A percentile compares a stretch with the other conserved stretches of the same genome.
These are phyloP conservation scores for Meganola albula DNA, from an alignment of 2,888 invertebrate species.

Conservation along the genomic window DNA sequence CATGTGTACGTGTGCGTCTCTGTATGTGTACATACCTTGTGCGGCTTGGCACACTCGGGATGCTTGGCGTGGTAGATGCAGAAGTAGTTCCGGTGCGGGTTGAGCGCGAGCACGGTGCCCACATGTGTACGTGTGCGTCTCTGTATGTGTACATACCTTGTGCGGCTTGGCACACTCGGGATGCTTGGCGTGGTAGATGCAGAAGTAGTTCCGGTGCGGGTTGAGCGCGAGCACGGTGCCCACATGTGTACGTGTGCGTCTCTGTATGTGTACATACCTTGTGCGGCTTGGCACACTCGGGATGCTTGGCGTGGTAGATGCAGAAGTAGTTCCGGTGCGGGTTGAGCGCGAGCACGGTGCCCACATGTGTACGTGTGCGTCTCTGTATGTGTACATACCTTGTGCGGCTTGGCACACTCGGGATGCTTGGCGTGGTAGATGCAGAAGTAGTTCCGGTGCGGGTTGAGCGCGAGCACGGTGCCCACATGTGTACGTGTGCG, in stretches of 20 bases:
- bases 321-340: not conserved
- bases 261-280: not conserved
- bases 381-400: not conserved
- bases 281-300: not conserved
- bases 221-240: not conserved
- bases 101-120: not conserved
- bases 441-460: not conserved
- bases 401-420: not conserved
- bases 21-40: not conserved
- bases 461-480: slow-evolving; percentile 4
- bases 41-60: not conserved
- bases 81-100: not conserved
- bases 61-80: not conserved
- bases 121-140: not conserved
- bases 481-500: not conserved
- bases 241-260: not conserved
- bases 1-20: not conserved
- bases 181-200: not conserved
- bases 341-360: not conserved
- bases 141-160: not conserved
- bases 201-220: not conserved
- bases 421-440: not conserved
- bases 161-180: not conserved
- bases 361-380: not conserved
- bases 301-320: not conserved